Conservation (phyloP, 2,113 vertebrate species). For the Mola mola region DNA sequence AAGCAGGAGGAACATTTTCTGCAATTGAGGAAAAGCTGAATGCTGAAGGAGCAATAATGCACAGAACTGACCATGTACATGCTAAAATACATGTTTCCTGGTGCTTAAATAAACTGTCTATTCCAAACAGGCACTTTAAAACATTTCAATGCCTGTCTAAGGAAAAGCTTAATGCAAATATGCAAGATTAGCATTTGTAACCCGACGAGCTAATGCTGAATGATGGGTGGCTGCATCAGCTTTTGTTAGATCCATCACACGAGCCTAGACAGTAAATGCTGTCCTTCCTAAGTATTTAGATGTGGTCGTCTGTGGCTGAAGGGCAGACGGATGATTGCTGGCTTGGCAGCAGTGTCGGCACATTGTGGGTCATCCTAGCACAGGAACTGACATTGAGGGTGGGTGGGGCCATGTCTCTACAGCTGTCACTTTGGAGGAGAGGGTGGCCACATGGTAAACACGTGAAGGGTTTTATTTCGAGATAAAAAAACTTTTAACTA, state of each 20-base stretch:
- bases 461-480: slow-evolving; percentile 8
- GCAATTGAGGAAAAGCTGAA: not conserved
- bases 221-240: slow-evolving; percentile 59
- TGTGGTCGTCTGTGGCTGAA: slow-evolving; percentile 45
- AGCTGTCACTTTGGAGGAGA: slow-evolving; percentile 18
- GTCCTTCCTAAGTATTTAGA: slow-evolving; percentile 48
- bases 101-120: slow-evolving; percentile 9
- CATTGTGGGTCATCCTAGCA: slow-evolving; percentile 53
- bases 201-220: slow-evolving; percentile 32
- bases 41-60: not conserved
- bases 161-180: slow-evolving; percentile 23
- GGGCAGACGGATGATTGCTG: slow-evolving; percentile 47
- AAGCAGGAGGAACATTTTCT: not conserved
- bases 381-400: slow-evolving; percentile 40
- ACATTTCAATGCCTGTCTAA: slow-evolving; percentile 3
- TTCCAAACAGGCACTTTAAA: slow-evolving; percentile 19
- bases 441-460: slow-evolving; percentile 15
- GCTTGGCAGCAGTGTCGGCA: slow-evolving; percentile 55
- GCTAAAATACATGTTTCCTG: slow-evolving; percentile 7
- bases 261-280: slow-evolving; percentile 27
- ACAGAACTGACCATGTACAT: not conserved
- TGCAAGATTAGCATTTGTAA: slow-evolving; percentile 34
- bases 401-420: slow-evolving; percentile 40
- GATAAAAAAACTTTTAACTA: too few relatives aligned
- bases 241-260: slow-evolving; percentile 43